These are phyloP conservation scores for Ariolimax columbianus DNA, from an alignment of 2,888 invertebrate genomes.

Conservation along the genomic window DNA sequence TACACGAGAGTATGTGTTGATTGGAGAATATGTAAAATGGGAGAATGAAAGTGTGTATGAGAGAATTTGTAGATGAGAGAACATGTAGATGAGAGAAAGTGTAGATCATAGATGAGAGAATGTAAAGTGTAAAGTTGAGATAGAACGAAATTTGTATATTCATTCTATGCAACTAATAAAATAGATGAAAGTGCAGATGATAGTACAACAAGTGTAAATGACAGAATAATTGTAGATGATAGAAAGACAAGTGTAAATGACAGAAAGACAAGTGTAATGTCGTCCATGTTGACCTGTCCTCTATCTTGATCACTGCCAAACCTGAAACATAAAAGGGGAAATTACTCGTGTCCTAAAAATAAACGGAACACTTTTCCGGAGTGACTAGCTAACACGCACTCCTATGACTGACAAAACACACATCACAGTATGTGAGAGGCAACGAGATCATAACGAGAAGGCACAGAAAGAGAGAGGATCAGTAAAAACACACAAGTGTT, in stretches of 20 bases:
- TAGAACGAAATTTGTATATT: not conserved
- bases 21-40: not conserved
- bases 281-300: not conserved
- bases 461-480: no score
- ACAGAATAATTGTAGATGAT: not conserved
- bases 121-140: not conserved
- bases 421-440: no score
- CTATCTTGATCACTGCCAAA: conserved; percentile 5
- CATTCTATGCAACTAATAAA: no score
- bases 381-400: no score
- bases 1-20: no score
- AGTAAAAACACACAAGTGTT: no score
- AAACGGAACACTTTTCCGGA: no score
- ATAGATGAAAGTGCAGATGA: not conserved
- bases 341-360: no score
- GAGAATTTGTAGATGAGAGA: not conserved
- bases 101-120: not conserved
- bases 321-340: not conserved
- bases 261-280: no score
- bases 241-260: not conserved
- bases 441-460: no score
- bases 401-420: no score
- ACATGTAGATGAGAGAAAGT: not conserved
- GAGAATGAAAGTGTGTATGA: not conserved
- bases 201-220: not conserved